phyloP scores from a whole-genome alignment of 1,140 invertebrate genomes.

The Mylabris phalerata region DNA sequence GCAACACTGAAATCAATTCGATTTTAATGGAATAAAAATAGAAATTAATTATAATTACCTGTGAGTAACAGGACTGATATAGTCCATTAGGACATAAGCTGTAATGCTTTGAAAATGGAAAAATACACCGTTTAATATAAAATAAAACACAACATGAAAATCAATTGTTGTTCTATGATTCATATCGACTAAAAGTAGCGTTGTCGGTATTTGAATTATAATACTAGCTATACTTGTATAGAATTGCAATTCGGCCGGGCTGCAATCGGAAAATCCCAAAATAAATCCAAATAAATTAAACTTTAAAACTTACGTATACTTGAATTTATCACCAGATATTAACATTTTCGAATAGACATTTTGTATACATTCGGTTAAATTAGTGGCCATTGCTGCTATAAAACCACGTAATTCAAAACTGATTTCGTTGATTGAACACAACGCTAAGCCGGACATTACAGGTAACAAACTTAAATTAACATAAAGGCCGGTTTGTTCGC shows the following conservation, averaged over 20 bases:
- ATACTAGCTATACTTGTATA: constrained; percentile 75
- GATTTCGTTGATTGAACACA: constrained; percentile 78
- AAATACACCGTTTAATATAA: constrained; percentile 71
- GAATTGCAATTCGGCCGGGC: constrained; percentile 75
- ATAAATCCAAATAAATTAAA: not conserved
- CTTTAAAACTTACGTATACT: constrained; percentile 62
- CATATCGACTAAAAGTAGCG: constrained; percentile 63
- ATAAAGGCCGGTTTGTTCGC: constrained; percentile 66
- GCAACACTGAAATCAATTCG: constrained; percentile 60
- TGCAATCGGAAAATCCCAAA: no score
- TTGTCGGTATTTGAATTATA: constrained; percentile 71
- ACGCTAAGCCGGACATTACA: constrained; percentile 75
- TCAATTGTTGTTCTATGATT: constrained; percentile 47
- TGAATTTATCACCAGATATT: constrained; percentile 71
- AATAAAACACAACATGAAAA: constrained; percentile 52
- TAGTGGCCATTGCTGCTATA: constrained; percentile 70
- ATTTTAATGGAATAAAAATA: not conserved
- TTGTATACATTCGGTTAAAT: constrained; percentile 79
- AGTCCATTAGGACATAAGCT: constrained; percentile 79
- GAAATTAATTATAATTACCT: constrained; percentile 51
- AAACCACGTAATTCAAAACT: constrained; percentile 75
- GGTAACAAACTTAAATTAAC: constrained; percentile 75
- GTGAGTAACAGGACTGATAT: constrained; percentile 80
- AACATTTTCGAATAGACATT: constrained; percentile 82
- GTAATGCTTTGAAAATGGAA: constrained; percentile 86